Conservation (phyloP, 1,140 invertebrate species). For the Mya arenaria region DNA sequence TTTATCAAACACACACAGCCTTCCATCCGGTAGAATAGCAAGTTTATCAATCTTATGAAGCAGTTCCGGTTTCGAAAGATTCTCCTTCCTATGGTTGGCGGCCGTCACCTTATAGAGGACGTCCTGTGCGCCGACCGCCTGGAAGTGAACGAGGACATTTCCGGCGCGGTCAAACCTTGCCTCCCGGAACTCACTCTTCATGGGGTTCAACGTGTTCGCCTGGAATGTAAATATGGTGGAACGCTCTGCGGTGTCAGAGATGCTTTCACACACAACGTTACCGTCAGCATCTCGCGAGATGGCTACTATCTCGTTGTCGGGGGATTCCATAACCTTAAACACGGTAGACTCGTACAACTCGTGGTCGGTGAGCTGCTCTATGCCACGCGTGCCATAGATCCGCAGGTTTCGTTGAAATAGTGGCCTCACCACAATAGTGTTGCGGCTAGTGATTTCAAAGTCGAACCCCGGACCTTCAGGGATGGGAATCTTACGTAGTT, state of each 20-base stretch:
- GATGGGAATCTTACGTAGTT: slow-evolving; percentile 44
- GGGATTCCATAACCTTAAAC: slow-evolving; percentile 34
- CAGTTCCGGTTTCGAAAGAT: slow-evolving; percentile 44
- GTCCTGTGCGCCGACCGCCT: slow-evolving; percentile 19
- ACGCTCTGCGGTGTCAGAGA: slow-evolving; percentile 25
- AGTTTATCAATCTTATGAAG: slow-evolving; percentile 50
- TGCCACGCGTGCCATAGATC: slow-evolving; percentile 18
- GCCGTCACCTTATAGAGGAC: slow-evolving; percentile 19
- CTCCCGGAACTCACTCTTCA: slow-evolving; percentile 28
- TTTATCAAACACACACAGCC: slow-evolving; percentile 45
- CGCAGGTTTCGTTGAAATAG: slow-evolving; percentile 6
- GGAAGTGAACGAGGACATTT: slow-evolving; percentile 38
- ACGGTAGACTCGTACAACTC: not conserved
- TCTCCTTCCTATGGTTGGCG: slow-evolving; percentile 9
- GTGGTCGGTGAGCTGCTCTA: slow-evolving; percentile 22
- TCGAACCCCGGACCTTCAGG: slow-evolving; percentile 52
- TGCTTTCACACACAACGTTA: slow-evolving; percentile 28
- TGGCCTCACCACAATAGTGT: slow-evolving; percentile 23
- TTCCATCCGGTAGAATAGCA: slow-evolving; percentile 40
- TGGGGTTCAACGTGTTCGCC: not conserved
- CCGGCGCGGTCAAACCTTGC: slow-evolving; percentile 39
- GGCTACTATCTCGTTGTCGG: slow-evolving; percentile 31
- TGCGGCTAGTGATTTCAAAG: slow-evolving; percentile 37
- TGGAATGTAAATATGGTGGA: slow-evolving; percentile 26
- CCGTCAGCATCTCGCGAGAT: slow-evolving; percentile 27